A percentile compares a stretch with the other conserved stretches of the same genome.
phyloP scores from a whole-genome alignment of 2,797 vertebrate species.

The Moxostoma hubbsi region DNA sequence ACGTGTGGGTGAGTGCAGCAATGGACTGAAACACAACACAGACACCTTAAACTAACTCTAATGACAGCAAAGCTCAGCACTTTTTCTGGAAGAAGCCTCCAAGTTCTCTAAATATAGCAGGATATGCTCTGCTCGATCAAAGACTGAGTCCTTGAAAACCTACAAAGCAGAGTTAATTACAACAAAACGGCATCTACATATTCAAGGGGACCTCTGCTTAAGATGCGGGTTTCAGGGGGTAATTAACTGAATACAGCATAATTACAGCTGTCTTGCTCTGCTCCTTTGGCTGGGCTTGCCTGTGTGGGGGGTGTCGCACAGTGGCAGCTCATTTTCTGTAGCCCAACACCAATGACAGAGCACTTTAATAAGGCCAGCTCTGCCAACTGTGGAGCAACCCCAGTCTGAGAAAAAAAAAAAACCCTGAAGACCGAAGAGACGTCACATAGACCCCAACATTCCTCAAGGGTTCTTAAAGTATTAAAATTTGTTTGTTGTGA shows the following conservation, averaged over 20 bases:
- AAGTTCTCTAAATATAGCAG: slow-evolving; percentile 55
- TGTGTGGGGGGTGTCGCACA: slow-evolving; percentile 41
- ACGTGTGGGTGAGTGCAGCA: slow-evolving; percentile 53
- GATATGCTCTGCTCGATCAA: slow-evolving; percentile 42
- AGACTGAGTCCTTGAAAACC: slow-evolving; percentile 58
- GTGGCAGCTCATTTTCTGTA: slow-evolving; percentile 31
- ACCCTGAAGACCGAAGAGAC: slow-evolving; percentile 8
- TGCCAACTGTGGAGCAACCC: slow-evolving; percentile 7
- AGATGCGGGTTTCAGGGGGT: slow-evolving; percentile 61
- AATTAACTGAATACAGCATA: slow-evolving; percentile 65
- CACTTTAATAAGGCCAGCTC: slow-evolving; percentile 38
- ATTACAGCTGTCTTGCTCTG: slow-evolving; percentile 62
- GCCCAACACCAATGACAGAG: slow-evolving; percentile 14
- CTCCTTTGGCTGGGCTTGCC: slow-evolving; percentile 41
- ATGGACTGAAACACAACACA: slow-evolving; percentile 42
- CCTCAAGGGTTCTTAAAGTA: neutral
- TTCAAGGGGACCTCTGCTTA: slow-evolving; percentile 61
- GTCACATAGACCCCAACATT: slow-evolving; percentile 9
- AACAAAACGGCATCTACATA: slow-evolving; percentile 61
- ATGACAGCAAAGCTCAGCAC: slow-evolving; percentile 52
- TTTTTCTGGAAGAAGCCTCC: slow-evolving; percentile 23
- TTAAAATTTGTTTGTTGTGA: neutral
- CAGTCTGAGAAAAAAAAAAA: slow-evolving; percentile 11
- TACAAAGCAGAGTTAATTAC: slow-evolving; percentile 66
- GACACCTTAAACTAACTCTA: slow-evolving; percentile 47